Percentiles rank a stretch among this genome's conserved stretches.
Conservation (phyloP, 2,888 invertebrate species). For the Reticulitermes lucifugus region DNA sequence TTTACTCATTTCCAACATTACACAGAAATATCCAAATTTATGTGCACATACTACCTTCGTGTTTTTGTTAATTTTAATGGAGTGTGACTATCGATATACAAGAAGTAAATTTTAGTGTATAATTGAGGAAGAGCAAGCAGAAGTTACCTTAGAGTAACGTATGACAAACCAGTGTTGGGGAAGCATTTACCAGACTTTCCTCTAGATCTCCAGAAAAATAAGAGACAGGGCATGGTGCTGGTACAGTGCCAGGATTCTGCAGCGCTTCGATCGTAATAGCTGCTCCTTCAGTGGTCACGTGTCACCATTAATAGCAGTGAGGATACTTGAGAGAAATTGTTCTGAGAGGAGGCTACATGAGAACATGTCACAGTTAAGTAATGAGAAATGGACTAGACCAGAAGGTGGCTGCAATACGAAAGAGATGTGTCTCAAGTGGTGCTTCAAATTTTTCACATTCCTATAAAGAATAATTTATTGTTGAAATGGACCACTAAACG, state of each 20-base stretch:
- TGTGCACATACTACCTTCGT: too few species aligned
- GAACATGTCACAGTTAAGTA: not conserved
- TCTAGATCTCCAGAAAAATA: too few species aligned
- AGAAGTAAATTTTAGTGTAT: too few species aligned
- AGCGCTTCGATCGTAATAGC: not conserved
- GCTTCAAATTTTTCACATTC: not conserved
- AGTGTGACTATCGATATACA: too few species aligned
- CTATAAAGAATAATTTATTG: not conserved
- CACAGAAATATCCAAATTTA: too few species aligned
- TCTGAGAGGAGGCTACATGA: not conserved
- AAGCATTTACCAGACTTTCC: too few species aligned
- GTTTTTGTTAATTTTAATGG: too few species aligned
- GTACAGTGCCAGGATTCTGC: not conserved
- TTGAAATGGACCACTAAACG: not conserved
- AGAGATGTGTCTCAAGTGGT: not conserved
- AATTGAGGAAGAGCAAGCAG: too few species aligned
- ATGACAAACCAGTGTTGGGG: too few species aligned
- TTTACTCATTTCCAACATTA: too few species aligned
- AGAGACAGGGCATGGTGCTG: not conserved
- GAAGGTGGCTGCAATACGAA: not conserved
- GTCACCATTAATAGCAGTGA: constrained; percentile 1
- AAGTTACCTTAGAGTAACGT: too few species aligned
- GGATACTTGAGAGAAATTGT: too few species aligned
- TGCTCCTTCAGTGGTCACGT: not conserved
- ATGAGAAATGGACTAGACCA: not conserved